Base-by-base conservation (phyloP, 2,888 invertebrate species). In the Microplitis deprimator region DNA sequence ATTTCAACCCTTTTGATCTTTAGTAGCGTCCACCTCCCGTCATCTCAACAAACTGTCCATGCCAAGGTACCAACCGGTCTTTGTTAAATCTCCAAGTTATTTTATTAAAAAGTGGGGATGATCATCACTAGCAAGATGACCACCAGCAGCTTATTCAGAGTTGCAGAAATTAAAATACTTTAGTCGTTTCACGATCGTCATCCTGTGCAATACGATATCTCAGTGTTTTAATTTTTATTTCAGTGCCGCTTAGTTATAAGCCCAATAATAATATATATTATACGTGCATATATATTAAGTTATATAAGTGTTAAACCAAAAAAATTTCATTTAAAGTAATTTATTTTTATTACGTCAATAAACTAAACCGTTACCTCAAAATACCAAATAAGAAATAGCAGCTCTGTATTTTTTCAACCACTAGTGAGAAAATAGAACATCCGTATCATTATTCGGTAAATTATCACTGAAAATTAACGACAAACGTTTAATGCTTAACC, bases 201-300 rank as follows among this genome's bases (percentile, higher is more conserved):
- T 81, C 82, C 80, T 80, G 83, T 83, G 82, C 82, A 83, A 83
- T 83, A 83, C 83, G 79, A 79, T 81, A 77, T 75, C 59, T 39
- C 8, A 50, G 61, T 64, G 64, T 29, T n/a, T 17, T 16, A 7
- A 50, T 29, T 10, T 39, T 8, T 38, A 17, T 29, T 50, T 17
- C 13, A 59, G 39, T 17, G 16, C 38, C 10, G n/a, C 29, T 29
- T 29, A 29, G 3, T 29, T 29, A 29, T 29, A 29, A 29, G 29
- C 29, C 29, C 29, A 3, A 29, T 20, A 20, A 20, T 20, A 20
- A 20, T 29, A 29, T 29, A 29, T 29, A 29, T 29, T 29, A 29
- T 29, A 29, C 29, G 29, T 29, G 29, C 29, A 29, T 29, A 29
- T 29, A 29, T 59, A n/a, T 59, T 6, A 8, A 59, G 4, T 8